Percentiles rank a stretch among this genome's conserved stretches.
These are phyloP conservation scores for Rhinolophus sinicus DNA, from an alignment of 2,113 vertebrate genomes.

Conservation along the genomic window DNA sequence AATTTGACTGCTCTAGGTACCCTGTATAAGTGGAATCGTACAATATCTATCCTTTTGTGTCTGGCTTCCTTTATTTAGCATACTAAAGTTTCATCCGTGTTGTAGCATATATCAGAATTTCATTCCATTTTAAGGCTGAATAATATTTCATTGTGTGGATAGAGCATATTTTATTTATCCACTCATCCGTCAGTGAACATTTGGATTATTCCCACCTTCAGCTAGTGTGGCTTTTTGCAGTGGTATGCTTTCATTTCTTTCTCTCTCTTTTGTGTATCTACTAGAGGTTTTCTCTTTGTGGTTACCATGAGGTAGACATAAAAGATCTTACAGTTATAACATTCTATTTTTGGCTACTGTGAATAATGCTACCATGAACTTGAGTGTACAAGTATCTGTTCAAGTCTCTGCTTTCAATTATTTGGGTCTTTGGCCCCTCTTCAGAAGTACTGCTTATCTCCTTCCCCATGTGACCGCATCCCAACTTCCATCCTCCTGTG, in stretches of 20 bases:
- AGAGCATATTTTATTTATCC: neutral
- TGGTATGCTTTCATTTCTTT: neutral
- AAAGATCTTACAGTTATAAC: neutral
- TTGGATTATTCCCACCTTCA: neutral
- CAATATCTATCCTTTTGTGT: neutral
- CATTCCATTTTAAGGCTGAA: neutral
- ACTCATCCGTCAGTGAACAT: neutral
- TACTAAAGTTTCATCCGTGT: neutral
- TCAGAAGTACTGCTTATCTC: neutral
- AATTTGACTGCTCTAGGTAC: neutral
- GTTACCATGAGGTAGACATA: neutral
- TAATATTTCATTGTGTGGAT: neutral
- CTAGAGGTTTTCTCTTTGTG: neutral
- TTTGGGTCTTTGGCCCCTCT: neutral
- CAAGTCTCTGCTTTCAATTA: neutral
- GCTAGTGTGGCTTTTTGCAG: neutral
- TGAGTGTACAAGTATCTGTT: neutral
- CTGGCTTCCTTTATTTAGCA: neutral
- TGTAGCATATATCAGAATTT: neutral
- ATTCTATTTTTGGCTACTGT: neutral
- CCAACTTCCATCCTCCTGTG: neutral
- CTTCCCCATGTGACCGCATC: neutral
- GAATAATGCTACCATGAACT: neutral
- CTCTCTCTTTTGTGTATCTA: neutral
- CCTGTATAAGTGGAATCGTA: neutral